A percentile compares a stretch with the other conserved stretches of the same genome.
Evolutionary conservation across 2,113 vertebrate genomes (phyloP).

Genomic region (Clupea harengus): DNA sequence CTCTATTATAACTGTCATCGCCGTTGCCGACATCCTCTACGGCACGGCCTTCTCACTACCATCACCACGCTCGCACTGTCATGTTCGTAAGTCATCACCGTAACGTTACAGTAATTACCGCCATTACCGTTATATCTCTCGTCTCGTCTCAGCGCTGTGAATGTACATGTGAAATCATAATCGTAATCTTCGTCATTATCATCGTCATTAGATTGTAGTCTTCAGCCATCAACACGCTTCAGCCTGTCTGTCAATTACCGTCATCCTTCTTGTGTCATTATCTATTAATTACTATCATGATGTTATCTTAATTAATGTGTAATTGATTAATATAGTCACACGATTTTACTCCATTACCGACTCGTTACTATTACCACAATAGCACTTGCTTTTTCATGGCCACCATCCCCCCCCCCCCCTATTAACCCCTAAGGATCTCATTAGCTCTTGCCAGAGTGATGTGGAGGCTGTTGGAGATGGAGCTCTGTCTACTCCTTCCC

Average conservation of each 20-base stretch:
- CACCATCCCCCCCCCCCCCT: not conserved
- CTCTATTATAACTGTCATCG: constrained; percentile 5
- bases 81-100: not conserved
- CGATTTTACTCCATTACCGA: not conserved
- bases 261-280: not conserved
- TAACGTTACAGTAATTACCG: not conserved
- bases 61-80: not conserved
- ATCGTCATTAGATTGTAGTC: not conserved
- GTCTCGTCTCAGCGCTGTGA: too few species aligned
- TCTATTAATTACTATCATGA: not conserved
- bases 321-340: not conserved
- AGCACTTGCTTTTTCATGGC: not conserved
- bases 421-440: not conserved
- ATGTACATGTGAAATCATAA: not conserved
- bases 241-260: not conserved
- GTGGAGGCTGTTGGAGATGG: not conserved
- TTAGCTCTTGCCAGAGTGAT: not conserved
- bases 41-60: not conserved
- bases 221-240: not conserved
- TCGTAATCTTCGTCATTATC: not conserved
- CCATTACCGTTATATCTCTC: not conserved
- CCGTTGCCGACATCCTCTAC: not conserved
- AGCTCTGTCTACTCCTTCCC: not conserved
- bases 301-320: not conserved
- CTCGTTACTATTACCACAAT: not conserved